phyloP scores from a whole-genome alignment of 1,140 invertebrate genomes.

The Calephelis nemesis region DNA sequence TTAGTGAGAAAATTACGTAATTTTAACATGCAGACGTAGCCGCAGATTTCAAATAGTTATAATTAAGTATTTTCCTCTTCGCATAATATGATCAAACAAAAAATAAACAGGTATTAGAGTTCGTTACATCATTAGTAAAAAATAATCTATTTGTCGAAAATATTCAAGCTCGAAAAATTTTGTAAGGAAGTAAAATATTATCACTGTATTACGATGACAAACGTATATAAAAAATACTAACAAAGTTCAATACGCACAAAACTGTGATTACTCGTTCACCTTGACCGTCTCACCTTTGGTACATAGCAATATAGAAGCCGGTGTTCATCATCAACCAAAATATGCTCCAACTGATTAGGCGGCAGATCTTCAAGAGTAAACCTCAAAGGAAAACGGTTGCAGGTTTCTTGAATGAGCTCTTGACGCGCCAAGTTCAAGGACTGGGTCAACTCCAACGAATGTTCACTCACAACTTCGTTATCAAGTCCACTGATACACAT shows the following conservation, averaged over 20 bases:
- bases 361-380: constrained; percentile 71
- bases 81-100: too few species aligned
- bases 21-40: too few species aligned
- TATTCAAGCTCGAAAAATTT: too few species aligned
- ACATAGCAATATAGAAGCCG: constrained; percentile 95
- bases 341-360: constrained; percentile 83
- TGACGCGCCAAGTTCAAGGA: constrained; percentile 83
- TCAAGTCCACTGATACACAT: constrained; percentile 50
- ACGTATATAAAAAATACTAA: constrained; percentile 8
- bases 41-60: too few species aligned
- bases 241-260: background rate
- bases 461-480: constrained; percentile 56
- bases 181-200: too few species aligned
- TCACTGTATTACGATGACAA: too few species aligned
- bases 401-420: constrained; percentile 84
- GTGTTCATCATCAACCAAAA: constrained; percentile 89
- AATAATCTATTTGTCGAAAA: too few species aligned
- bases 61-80: too few species aligned
- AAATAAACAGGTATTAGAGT: too few species aligned
- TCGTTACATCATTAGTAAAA: too few species aligned
- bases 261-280: constrained; percentile 44
- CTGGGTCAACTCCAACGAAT: constrained; percentile 80
- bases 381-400: constrained; percentile 77
- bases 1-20: too few species aligned
- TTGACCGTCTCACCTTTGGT: constrained; percentile 87